Base-by-base conservation (phyloP, 1,140 invertebrate genomes). In the Hycleus phaleratus region DNA sequence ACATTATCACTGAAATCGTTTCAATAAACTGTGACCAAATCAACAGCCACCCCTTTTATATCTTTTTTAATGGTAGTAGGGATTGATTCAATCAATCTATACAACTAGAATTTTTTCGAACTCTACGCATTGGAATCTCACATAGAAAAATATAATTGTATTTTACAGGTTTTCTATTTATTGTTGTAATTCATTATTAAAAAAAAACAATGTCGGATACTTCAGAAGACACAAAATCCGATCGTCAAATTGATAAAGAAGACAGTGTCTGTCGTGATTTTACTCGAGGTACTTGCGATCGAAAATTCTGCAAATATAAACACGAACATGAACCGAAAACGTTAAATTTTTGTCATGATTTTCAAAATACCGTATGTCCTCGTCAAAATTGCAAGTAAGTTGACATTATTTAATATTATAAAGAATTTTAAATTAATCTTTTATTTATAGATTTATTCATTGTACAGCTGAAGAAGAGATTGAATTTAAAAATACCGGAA, bases 341-440 rank as follows among this genome's bases (percentile, higher is more conserved):
- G 1, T 65, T 75, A n/a, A 76, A 81, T n/a, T 91, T 93, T 70
- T 93, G 90, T 69, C 88, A 91, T 69, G 90, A 93, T 70, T 91
- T 81, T 74, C 89, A 91, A 72, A 91, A 91, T 71, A 83, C 81
- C 9, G 78, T 80, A 51, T 87, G 85, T 67, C 76, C 79, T 11
- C 77, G 85, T 65, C 73, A 78, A 0, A 82, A 81, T 45, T 81
- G 80, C 65, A 75, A 73, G 72, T 75, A 61, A 69, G 71, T 66
- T 38, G n/a, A 40, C 0, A 5, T 0, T 1, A 26, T 25, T 11
- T n/a, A 2, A 18, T 18, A 18, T 1, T 43, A 25, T 24, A n/a
- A 26, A 24, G 12, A n/a, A 39, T 12, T 46, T 42, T 9, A 56
- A 46, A 25, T 26, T 9, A 32, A 3, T 32, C 2, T 32, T 5